phyloP scores from a whole-genome alignment of 2,888 invertebrate species.

The Dynastes tityus region DNA sequence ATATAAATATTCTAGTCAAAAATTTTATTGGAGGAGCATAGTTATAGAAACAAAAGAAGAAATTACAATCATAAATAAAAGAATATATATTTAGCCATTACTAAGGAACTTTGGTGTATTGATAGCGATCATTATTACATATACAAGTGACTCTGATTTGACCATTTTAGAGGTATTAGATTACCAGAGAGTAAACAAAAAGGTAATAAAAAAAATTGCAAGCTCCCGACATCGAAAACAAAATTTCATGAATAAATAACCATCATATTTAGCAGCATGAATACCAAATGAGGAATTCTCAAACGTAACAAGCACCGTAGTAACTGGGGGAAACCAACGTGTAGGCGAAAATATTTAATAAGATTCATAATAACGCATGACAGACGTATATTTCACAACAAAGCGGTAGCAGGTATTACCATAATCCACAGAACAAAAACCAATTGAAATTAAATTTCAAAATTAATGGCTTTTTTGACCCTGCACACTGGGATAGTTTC shows the following conservation, averaged over 20 bases:
- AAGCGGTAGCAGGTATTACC: slow-evolving; percentile 12
- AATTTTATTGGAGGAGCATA: too few relatives aligned
- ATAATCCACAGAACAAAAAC: slow-evolving; percentile 41
- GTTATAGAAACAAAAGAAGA: too few relatives aligned
- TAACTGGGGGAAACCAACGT: slow-evolving; percentile 7
- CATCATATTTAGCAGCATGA: background rate
- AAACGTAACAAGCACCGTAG: slow-evolving; percentile 1
- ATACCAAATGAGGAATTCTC: slow-evolving; percentile 7
- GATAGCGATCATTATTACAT: too few relatives aligned
- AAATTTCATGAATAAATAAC: slow-evolving; percentile 26
- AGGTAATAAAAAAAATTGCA: background rate
- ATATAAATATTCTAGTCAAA: too few relatives aligned
- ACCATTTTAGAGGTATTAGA: too few relatives aligned
- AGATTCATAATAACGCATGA: slow-evolving; percentile 30
- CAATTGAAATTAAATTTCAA: slow-evolving; percentile 46
- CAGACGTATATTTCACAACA: slow-evolving; percentile 34
- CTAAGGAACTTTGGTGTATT: too few relatives aligned
- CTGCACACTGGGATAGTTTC: slow-evolving; percentile 11
- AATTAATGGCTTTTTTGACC: slow-evolving; percentile 44
- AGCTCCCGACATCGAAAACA: background rate
- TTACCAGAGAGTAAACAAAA: too few relatives aligned
- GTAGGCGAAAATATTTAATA: slow-evolving; percentile 27
- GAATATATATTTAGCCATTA: too few relatives aligned
- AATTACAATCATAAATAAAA: too few relatives aligned
- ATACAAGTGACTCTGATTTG: too few relatives aligned